Evolutionary conservation across 2,113 vertebrate species (phyloP), one percentile per base, ranked within the genome.

Genomic region (Australoheros scitulus): DNA sequence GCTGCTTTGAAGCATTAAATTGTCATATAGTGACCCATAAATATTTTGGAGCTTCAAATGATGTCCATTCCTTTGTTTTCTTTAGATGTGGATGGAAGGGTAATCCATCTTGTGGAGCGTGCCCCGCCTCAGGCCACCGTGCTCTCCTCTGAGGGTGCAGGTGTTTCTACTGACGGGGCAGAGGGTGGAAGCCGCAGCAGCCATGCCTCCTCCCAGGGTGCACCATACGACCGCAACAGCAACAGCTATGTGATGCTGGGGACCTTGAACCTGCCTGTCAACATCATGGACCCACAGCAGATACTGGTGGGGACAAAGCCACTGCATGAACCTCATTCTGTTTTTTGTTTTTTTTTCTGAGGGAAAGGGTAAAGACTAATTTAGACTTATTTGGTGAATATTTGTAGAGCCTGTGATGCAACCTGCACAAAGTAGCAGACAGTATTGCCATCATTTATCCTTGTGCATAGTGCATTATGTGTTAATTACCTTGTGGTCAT

Each of bases 241-340:
- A 72, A 72, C 95, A 97, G 96, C 93, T 97, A 97, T 22, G 96
- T 97, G 79, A 97, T 97, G 97, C 95, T 97, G 91, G 97, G 97
- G 56, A 97, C 96, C 82, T 97, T 97, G 93, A 97, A 97, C 85
- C 93, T 97, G 64, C 97, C 97, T 5, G 94, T 97, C 88, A 97
- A 96, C 92, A 92, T 96, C 77, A 95, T 95, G 91, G 94, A 95
- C 61, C 92, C 94, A 0, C 93, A 96, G 86, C 93, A 94, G 84
- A 90, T 95, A 47, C 94, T 94, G 93, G 95, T 95, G 75, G 57
- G 68, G 3, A 26, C n/a, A 7, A 3, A 4, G 29, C 11, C 0
- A 11, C 52, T 72, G 11, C 41, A 5, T n/a, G n/a, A 29, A 41
- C 4, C 8, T 11, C 20, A 34, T 34, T 24, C 0, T 18, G 0